These are phyloP conservation scores for Emydoidea blandingii DNA, from an alignment of 2,797 vertebrate genomes.

Conservation along the genomic window DNA sequence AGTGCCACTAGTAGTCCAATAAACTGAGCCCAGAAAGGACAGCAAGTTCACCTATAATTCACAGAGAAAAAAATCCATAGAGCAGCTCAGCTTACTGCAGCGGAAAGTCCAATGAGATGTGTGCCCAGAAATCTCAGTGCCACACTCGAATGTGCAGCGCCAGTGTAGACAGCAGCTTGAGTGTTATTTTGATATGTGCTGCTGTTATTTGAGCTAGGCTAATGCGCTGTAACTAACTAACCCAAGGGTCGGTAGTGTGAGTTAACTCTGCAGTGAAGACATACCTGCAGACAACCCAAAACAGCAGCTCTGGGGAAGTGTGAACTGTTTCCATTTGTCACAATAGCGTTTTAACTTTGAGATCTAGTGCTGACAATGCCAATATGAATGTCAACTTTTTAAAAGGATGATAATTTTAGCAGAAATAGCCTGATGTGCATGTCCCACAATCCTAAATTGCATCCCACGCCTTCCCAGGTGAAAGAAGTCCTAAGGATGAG, in stretches of 20 bases:
- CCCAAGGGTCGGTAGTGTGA: not conserved
- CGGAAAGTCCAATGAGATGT: not conserved
- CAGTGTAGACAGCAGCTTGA: not conserved
- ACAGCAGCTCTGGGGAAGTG: not conserved
- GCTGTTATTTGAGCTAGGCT: not conserved
- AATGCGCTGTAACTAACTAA: not conserved
- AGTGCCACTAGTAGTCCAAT: too few relatives aligned
- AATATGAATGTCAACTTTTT: not conserved
- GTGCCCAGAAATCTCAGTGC: not conserved
- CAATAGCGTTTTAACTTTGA: not conserved
- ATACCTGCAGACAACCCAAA: not conserved
- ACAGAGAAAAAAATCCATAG: not conserved
- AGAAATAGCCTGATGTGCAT: not conserved
- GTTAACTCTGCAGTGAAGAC: too few relatives aligned
- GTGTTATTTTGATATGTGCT: not conserved
- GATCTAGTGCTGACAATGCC: not conserved
- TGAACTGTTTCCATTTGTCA: not conserved
- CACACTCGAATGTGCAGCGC: not conserved
- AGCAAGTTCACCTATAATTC: not conserved
- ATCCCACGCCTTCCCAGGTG: not conserved
- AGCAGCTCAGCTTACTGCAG: not conserved
- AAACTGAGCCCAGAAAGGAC: too few relatives aligned
- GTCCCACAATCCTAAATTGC: not conserved
- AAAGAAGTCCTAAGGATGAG: not conserved
- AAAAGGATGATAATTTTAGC: not conserved